These are phyloP conservation scores for Semnornis frantzii DNA, from an alignment of 2,113 vertebrate genomes.

Conservation along the genomic window DNA sequence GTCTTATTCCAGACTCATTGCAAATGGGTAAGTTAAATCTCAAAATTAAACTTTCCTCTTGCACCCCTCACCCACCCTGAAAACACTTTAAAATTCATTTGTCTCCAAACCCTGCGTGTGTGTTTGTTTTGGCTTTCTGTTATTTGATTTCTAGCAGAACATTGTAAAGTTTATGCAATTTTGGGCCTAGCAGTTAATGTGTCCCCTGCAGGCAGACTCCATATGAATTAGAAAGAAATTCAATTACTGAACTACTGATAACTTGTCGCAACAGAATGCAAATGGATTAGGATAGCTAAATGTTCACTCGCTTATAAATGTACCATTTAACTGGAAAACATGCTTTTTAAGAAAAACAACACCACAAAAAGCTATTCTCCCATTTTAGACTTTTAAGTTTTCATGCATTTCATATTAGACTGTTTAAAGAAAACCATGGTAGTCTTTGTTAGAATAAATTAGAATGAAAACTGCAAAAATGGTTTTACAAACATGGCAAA, in stretches of 20 bases:
- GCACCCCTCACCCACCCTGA: background rate
- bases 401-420: background rate
- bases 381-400: background rate
- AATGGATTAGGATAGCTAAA: constrained; percentile 68
- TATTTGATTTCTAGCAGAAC: constrained; percentile 64
- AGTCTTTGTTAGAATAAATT: background rate
- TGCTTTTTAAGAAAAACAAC: background rate
- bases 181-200: constrained; percentile 69
- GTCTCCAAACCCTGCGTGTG: background rate
- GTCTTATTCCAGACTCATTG: rapidly evolving
- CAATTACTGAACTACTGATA: constrained; percentile 76
- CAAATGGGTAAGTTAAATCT: background rate
- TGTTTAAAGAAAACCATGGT: background rate
- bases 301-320: constrained; percentile 47
- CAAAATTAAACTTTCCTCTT: background rate
- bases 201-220: constrained; percentile 72
- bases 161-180: constrained; percentile 67
- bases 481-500: background rate
- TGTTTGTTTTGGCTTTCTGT: constrained; percentile 58
- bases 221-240: constrained; percentile 75
- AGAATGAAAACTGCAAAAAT: background rate
- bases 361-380: background rate
- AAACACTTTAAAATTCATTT: constrained; percentile 9
- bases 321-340: constrained; percentile 26
- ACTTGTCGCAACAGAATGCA: constrained; percentile 74